phyloP scores from a whole-genome alignment of 1,140 invertebrate species.

The Phymorhynchus buccinoides region DNA sequence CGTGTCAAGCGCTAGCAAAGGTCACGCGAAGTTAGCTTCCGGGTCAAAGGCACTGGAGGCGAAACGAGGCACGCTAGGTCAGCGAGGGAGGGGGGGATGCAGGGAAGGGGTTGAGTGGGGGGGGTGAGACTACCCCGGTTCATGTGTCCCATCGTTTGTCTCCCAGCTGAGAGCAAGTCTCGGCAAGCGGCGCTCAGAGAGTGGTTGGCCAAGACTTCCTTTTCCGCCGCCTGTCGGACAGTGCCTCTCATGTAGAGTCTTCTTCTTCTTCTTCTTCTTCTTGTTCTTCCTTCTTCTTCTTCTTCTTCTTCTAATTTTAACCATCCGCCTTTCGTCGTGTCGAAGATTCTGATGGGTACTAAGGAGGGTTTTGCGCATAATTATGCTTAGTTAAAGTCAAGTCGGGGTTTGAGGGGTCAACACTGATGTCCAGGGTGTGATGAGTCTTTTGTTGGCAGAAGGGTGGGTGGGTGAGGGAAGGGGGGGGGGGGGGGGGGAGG shows the following conservation, averaged over 20 bases:
- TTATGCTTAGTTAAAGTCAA: too few species aligned
- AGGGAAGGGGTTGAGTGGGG: slow-evolving; percentile 16
- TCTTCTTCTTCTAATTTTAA: too few species aligned
- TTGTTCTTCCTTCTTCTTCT: too few species aligned
- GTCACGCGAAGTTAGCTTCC: neutral
- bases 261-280: neutral
- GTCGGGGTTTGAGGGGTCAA: too few species aligned
- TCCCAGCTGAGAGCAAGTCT: slow-evolving; percentile 47
- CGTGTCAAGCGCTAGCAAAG: neutral
- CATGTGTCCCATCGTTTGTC: slow-evolving; percentile 50
- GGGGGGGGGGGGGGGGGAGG: too few species aligned
- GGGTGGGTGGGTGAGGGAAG: too few species aligned
- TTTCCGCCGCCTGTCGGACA: slow-evolving; percentile 31
- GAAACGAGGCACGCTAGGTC: neutral
- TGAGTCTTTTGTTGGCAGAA: too few species aligned
- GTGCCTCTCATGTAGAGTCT: slow-evolving; percentile 31
- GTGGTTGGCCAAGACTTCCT: slow-evolving; percentile 42
- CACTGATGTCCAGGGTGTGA: too few species aligned
- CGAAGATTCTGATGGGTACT: too few species aligned
- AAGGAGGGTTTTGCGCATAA: too few species aligned
- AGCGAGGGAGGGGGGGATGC: neutral
- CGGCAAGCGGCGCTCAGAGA: slow-evolving; percentile 37
- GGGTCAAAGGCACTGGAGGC: neutral
- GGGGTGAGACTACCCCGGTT: slow-evolving; percentile 13
- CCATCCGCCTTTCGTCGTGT: too few species aligned